A percentile compares a stretch with the other conserved stretches of the same genome.
Evolutionary conservation across 2,113 vertebrate genomes (phyloP).

Genomic region (Lasiurus cinereus): DNA sequence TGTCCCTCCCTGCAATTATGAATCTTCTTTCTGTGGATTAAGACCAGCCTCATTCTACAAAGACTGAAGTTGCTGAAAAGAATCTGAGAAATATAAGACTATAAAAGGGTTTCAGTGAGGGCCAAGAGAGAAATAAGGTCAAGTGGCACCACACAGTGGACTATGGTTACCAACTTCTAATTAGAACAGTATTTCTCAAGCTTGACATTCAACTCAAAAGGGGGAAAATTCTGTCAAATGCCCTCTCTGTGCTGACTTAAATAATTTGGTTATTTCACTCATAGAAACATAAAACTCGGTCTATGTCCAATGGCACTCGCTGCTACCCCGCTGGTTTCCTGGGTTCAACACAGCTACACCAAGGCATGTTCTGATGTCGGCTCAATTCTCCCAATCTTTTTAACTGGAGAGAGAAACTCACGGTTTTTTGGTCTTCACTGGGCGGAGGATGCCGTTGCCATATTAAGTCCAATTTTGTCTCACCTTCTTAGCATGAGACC

Average conservation of each 20-base stretch:
- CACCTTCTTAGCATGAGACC: not conserved
- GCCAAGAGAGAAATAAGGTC: not conserved
- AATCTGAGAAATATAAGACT: not conserved
- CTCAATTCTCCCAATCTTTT: not conserved
- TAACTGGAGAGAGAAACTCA: not conserved
- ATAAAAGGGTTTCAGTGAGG: not conserved
- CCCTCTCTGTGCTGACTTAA: not conserved
- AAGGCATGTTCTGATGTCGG: accelerated
- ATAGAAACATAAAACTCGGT: not conserved
- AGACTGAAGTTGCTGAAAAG: not conserved
- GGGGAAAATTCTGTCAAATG: not conserved
- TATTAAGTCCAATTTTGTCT: not conserved
- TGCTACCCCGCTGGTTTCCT: not conserved
- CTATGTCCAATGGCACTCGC: accelerated
- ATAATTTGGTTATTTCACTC: not conserved
- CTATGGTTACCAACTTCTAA: no score
- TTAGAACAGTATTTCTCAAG: not conserved
- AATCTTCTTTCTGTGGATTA: not conserved
- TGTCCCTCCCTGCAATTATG: not conserved
- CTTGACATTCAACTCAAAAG: not conserved
- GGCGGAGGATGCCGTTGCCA: accelerated
- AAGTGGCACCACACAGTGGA: not conserved
- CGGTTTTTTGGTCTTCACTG: not conserved
- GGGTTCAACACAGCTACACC: accelerated
- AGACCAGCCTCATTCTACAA: not conserved